A percentile compares a stretch with the other conserved stretches of the same genome.
Conservation (phyloP, 2,113 vertebrate species). For the Cairina moschata region DNA sequence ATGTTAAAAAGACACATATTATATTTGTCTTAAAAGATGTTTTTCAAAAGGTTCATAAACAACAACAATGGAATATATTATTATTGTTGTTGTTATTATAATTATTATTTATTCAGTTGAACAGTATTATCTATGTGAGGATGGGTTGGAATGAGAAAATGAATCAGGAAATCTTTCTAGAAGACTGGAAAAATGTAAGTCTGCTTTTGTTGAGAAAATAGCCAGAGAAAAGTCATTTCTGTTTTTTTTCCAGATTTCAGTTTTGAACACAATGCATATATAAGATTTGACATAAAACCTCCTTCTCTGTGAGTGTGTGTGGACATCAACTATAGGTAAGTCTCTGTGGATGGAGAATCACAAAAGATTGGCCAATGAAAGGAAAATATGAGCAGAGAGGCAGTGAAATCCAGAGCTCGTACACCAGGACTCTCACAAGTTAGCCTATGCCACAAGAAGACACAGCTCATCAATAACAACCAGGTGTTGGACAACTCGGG, state of each 20-base stretch:
- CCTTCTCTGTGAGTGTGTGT: background rate
- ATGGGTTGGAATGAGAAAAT: background rate
- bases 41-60: background rate
- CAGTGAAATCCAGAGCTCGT: background rate
- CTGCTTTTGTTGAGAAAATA: background rate
- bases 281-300: background rate
- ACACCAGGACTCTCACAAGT: background rate
- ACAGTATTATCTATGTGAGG: accelerated
- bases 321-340: background rate
- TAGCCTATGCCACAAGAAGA: accelerated
- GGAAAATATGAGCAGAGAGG: background rate
- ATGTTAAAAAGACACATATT: background rate
- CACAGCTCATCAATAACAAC: background rate
- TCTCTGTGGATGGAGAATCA: background rate
- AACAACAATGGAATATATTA: no score
- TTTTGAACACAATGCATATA: background rate
- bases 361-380: background rate
- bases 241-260: background rate
- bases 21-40: background rate
- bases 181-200: background rate
- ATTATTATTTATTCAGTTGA: background rate
- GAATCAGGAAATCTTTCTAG: background rate
- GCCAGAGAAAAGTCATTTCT: background rate
- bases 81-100: background rate
- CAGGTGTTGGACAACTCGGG: background rate